Evolutionary conservation across 2,113 vertebrate species (phyloP), one percentile per base, ranked within the genome.

Genomic region (Nettapus auritus): DNA sequence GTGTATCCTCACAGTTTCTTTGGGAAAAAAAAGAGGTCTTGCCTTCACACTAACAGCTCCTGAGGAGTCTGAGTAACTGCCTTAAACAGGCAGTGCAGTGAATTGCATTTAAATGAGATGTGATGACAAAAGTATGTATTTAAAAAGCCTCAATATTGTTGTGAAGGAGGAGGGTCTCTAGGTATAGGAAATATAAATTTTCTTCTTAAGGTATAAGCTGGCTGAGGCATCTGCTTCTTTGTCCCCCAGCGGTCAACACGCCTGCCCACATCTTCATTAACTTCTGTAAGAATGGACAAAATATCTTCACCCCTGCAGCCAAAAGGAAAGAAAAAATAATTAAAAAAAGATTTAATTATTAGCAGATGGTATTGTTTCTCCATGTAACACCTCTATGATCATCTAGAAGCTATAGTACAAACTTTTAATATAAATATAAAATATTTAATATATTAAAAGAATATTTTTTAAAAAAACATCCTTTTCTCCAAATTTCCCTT

Each of bases 211-310:
- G 98, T 98, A 74, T 97, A 99, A 31, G 96, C 92, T 28, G 98
- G 98, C 38, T 99, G 98, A 31, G 99, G 98, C 97, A 99, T 99
- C 96, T 99, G 99, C 88, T 98, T 99, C 92, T n/a, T 98, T 20
- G 0, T 26, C 5, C 97, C 96, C 0, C 0, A 0, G 13, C 0
- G 0, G 69, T 96, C 96, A 3, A 62, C 86, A 92, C 89, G 97
- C 62, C 21, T 82, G 78, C 99, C 97, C 34, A 99, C 99, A 25
- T 99, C 98, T 17, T 94, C 53, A 52, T 99, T 99, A 95, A 99
- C 99, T 77, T 98, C 94, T 8, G 99, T 99, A 87, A 99, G 97
- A 92, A 99, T 99, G 2, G 98, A 98, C 91, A 99, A 86, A 78
- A 99, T 98, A 95, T 99, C 99, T 82, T 63, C 34, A 23, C 85